These are phyloP conservation scores for Heliconius charithonia DNA, from an alignment of 2,888 invertebrate genomes.

Conservation along the genomic window DNA sequence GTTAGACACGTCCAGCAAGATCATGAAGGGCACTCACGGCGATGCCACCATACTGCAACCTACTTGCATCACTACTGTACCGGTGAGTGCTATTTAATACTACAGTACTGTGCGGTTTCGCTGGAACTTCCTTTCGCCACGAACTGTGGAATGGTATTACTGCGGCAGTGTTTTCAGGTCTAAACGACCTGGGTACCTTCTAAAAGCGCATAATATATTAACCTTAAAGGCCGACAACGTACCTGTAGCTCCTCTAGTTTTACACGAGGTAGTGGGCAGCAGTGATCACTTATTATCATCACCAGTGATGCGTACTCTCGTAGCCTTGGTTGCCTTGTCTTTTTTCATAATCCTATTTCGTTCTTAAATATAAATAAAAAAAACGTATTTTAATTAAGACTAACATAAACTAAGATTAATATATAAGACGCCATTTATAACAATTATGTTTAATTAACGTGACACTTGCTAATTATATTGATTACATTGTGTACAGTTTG, in stretches of 20 bases:
- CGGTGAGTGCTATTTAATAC: slow-evolving; percentile 80
- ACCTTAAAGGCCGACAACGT: too few species aligned
- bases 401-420: neutral
- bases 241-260: too few species aligned
- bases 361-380: neutral
- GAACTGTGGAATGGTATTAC: too few species aligned
- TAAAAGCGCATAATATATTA: too few species aligned
- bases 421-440: neutral
- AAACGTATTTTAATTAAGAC: neutral
- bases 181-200: too few species aligned
- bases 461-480: neutral
- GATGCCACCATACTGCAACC: slow-evolving; percentile 96
- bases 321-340: too few species aligned
- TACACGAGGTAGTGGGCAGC: too few species aligned
- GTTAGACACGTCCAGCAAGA: slow-evolving; percentile 96
- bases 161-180: too few species aligned
- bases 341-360: neutral
- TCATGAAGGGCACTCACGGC: slow-evolving; percentile 96
- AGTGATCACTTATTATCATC: too few species aligned
- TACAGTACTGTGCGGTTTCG: too few species aligned
- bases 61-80: slow-evolving; percentile 98
- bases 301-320: too few species aligned
- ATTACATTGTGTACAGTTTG: neutral
- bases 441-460: neutral
- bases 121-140: too few species aligned